phyloP scores from a whole-genome alignment of 2,113 vertebrate species.

The Microtus pennsylvanicus region DNA sequence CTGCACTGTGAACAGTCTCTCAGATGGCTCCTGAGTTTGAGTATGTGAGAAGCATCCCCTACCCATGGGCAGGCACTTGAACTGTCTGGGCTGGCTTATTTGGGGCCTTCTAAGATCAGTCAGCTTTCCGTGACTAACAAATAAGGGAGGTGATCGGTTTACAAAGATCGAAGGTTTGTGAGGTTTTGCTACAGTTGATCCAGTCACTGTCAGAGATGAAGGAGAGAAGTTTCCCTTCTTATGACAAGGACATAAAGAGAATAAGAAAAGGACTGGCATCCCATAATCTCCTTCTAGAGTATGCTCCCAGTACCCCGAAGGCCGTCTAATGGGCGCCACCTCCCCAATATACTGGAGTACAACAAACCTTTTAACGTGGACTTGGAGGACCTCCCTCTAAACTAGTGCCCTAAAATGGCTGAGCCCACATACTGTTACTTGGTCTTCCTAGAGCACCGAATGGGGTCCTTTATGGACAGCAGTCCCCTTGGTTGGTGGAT shows the following conservation, averaged over 20 bases:
- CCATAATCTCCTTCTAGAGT: neutral
- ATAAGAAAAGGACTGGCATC: neutral
- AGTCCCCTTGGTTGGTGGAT: neutral
- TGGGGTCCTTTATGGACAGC: neutral
- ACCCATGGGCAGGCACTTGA: neutral
- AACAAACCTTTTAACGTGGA: neutral
- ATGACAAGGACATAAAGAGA: neutral
- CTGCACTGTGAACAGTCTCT: neutral
- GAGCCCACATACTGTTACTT: neutral
- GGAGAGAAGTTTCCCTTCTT: neutral
- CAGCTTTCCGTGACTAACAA: neutral
- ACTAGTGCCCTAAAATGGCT: neutral
- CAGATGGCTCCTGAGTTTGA: neutral
- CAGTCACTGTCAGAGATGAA: too few species aligned
- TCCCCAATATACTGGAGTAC: neutral
- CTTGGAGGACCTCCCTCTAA: neutral
- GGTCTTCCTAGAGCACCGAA: neutral
- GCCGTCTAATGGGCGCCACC: accelerated
- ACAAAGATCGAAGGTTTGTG: neutral
- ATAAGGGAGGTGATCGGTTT: neutral
- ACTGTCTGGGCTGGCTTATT: neutral
- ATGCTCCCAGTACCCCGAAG: neutral
- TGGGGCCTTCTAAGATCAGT: neutral
- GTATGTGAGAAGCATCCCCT: neutral
- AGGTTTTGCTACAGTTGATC: neutral